phyloP scores from a whole-genome alignment of 2,797 vertebrate species.

The Lepus townsendii region DNA sequence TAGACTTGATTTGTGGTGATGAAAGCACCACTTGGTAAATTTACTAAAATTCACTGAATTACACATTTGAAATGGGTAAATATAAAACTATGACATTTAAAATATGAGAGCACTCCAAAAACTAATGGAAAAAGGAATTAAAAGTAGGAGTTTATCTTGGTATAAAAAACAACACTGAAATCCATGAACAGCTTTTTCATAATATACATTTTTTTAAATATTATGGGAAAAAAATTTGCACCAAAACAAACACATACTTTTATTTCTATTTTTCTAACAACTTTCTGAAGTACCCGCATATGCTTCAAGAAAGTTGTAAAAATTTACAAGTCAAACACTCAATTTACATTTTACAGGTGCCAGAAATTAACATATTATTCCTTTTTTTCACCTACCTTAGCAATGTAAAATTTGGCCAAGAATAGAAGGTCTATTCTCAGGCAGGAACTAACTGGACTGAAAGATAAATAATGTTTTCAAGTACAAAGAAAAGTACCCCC shows the following conservation, averaged over 20 bases:
- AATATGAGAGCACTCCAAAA: no score
- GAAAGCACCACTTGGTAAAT: background rate
- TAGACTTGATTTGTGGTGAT: slow-evolving; percentile 13
- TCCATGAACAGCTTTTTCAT: no score
- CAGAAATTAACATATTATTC: background rate
- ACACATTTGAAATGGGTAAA: background rate
- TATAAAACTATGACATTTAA: no score
- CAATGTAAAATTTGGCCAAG: slow-evolving; percentile 2
- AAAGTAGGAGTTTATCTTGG: no score
- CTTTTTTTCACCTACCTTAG: background rate
- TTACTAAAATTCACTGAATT: slow-evolving; percentile 18
- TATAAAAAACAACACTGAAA: no score
- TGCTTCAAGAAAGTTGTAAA: background rate
- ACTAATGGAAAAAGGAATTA: no score
- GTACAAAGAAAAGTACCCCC: background rate
- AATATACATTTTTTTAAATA: no score
- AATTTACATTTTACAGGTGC: background rate
- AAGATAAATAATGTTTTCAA: no score
- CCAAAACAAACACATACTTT: no score
- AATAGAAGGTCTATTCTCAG: background rate
- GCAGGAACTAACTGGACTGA: background rate
- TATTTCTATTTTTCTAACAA: no score
- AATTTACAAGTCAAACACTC: background rate
- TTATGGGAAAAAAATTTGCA: no score
- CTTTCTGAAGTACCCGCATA: background rate